A percentile compares a stretch with the other conserved stretches of the same genome.
phyloP scores from a whole-genome alignment of 2,888 invertebrate species.

The Standfussiana lucernea region DNA sequence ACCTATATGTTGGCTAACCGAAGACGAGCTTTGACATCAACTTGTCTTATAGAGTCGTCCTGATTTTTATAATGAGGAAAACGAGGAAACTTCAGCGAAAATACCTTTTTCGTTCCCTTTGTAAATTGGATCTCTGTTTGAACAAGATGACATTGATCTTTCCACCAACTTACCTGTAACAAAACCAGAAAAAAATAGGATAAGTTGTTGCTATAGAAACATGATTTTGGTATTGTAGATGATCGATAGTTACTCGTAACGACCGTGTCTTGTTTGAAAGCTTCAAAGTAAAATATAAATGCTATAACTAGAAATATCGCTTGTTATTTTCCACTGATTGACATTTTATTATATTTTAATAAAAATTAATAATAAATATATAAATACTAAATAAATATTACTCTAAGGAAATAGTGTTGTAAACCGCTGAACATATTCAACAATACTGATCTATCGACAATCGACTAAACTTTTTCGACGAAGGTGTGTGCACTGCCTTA shows the following conservation, averaged over 20 bases:
- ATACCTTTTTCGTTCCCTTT: conserved; percentile 7
- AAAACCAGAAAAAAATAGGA: conserved; percentile 36
- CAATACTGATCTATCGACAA: background rate
- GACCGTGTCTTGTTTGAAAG: background rate
- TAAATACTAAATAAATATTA: no score
- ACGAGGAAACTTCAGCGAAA: background rate
- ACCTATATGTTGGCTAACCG: background rate
- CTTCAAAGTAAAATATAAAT: background rate
- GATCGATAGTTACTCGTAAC: background rate
- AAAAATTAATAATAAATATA: no score
- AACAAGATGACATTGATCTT: conserved; percentile 43
- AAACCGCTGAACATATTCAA: background rate
- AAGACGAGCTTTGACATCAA: background rate
- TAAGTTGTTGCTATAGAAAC: background rate
- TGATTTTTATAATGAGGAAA: conserved; percentile 34
- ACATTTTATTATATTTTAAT: no score
- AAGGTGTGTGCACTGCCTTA: background rate
- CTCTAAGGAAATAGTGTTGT: no score
- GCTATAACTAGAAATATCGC: background rate
- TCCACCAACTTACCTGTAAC: conserved; percentile 63
- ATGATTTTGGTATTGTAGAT: background rate
- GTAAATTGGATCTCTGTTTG: conserved; percentile 30
- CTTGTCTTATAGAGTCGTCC: background rate
- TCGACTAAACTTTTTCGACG: background rate
- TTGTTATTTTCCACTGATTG: background rate